Evolutionary conservation across 1,140 invertebrate genomes (phyloP).

Genomic region (Pseudomyrmex gracilis): DNA sequence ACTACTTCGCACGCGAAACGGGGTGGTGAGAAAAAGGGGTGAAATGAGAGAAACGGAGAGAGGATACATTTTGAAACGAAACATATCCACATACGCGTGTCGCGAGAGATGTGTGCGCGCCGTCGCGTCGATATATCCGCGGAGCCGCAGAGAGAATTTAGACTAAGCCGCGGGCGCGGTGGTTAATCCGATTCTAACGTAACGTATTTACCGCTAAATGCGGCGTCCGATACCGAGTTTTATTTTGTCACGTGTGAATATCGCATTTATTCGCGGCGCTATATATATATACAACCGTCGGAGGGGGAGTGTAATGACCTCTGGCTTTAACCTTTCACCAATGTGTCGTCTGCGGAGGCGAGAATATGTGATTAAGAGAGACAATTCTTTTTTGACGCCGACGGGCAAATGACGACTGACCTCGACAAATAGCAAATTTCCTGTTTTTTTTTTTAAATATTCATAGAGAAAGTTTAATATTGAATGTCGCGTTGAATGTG

Average conservation of each 20-base stretch:
- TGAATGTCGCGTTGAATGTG: background rate
- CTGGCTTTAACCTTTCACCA: slow-evolving; percentile 14
- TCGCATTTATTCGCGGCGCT: slow-evolving; percentile 3
- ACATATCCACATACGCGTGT: no score
- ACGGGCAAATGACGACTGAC: background rate
- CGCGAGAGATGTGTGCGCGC: no score
- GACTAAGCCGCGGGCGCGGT: background rate
- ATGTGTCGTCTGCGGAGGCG: background rate
- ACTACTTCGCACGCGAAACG: background rate
- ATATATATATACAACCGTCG: slow-evolving; percentile 29
- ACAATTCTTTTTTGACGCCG: background rate
- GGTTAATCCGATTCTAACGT: slow-evolving; percentile 13
- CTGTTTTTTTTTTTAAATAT: background rate
- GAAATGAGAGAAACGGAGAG: no score
- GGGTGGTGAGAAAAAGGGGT: no score
- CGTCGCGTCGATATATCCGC: no score
- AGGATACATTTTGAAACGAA: no score
- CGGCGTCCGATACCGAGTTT: slow-evolving; percentile 17
- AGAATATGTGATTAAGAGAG: slow-evolving; percentile 6
- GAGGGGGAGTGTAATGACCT: slow-evolving; percentile 21
- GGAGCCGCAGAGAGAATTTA: background rate
- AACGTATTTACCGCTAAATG: slow-evolving; percentile 36
- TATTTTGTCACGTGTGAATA: background rate
- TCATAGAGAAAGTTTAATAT: background rate
- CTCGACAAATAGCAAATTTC: background rate